Evolutionary conservation across 1,140 invertebrate genomes (phyloP).

Genomic region (Lordiphosa clarofinis): DNA sequence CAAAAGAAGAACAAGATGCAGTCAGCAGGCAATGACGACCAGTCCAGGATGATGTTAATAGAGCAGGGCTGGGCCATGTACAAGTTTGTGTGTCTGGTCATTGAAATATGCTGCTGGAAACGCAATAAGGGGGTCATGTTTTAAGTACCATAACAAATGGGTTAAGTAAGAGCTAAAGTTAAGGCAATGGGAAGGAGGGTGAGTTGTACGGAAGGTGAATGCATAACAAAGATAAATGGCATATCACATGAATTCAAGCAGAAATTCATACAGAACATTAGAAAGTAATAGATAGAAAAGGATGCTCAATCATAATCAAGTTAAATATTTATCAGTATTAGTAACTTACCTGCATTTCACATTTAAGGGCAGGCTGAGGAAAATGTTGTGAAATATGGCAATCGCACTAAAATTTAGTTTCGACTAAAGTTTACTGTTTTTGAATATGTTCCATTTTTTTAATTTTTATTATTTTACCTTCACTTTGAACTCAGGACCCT

Average conservation of each 20-base stretch:
- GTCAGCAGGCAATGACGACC: conserved; percentile 35
- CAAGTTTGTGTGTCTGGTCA: conserved; percentile 9
- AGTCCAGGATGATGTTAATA: conserved; percentile 15
- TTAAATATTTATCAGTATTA: conserved; percentile 22
- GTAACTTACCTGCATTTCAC: background rate
- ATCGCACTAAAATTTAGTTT: no score
- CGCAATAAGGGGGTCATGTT: conserved; percentile 46
- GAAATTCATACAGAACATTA: conserved; percentile 34
- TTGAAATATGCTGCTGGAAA: conserved; percentile 14
- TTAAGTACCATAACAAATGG: conserved; percentile 52
- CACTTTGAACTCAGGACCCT: no score
- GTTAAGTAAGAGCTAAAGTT: conserved; percentile 26
- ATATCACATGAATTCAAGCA: conserved; percentile 43
- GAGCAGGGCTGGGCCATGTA: conserved; percentile 25
- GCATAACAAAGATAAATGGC: conserved; percentile 55
- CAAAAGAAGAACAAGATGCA: conserved; percentile 48
- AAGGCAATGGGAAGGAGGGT: background rate
- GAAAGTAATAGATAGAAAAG: conserved; percentile 32
- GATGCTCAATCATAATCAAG: conserved; percentile 9
- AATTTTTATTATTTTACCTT: no score
- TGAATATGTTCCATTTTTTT: no score
- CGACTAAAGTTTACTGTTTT: no score
- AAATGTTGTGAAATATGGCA: conserved; percentile 1
- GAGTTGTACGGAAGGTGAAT: background rate
- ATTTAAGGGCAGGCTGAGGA: background rate